Percentiles rank a stretch among this genome's conserved stretches.
phyloP scores from a whole-genome alignment of 2,888 invertebrate species.

The Holacanthella duospinosa region DNA sequence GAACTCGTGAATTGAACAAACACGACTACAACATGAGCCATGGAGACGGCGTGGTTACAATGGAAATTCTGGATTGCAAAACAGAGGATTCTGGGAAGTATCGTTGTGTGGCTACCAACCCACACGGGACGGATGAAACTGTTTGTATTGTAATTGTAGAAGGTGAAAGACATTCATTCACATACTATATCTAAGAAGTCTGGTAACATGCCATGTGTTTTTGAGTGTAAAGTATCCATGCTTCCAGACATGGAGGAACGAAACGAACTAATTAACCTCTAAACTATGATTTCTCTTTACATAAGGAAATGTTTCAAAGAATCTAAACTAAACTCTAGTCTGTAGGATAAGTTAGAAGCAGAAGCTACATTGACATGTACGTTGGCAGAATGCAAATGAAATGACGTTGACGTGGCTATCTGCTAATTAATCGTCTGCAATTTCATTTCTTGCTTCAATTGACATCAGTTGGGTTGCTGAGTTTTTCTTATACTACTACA shows the following conservation, averaged over 20 bases:
- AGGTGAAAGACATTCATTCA: slow-evolving; percentile 49
- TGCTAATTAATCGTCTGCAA: background rate
- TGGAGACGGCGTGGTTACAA: slow-evolving; percentile 88
- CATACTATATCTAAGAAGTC: background rate
- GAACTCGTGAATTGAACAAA: slow-evolving; percentile 78
- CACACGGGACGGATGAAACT: slow-evolving; percentile 89
- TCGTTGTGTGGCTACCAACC: slow-evolving; percentile 83
- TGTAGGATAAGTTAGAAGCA: too few species aligned
- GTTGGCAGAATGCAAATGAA: background rate
- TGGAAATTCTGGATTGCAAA: slow-evolving; percentile 91
- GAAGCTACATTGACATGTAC: background rate
- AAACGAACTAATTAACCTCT: background rate
- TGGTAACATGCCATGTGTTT: background rate
- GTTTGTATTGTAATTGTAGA: slow-evolving; percentile 91
- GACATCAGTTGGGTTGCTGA: background rate
- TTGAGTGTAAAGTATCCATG: background rate
- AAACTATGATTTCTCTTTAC: background rate
- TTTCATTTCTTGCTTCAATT: background rate
- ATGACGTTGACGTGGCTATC: background rate
- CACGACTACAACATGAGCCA: slow-evolving; percentile 82
- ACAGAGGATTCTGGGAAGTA: slow-evolving; percentile 95
- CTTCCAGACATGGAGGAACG: background rate
- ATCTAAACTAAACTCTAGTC: too few species aligned
- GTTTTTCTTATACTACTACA: background rate
- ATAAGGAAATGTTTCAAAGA: too few species aligned